Base-by-base conservation (phyloP, 2,797 vertebrate species). In the Oryzias dopingdopingensis region DNA sequence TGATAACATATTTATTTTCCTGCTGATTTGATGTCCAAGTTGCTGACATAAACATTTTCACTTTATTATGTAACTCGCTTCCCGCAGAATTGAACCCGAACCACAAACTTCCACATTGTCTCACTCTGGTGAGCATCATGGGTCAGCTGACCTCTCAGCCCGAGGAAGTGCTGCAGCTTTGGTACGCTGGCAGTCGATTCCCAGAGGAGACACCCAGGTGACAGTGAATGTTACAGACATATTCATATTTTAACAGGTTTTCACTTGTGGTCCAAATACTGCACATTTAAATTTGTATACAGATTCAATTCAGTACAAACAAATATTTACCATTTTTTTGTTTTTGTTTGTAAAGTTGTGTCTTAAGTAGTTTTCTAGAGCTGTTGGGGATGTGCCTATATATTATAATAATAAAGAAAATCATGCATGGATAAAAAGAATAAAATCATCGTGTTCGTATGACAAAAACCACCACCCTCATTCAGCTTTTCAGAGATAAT, bases 101-200 rank as follows among this genome's bases (percentile, higher is more conserved):
- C 48, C 90, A 91, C 12, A 86, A 90, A 62, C 86, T 98, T 24
- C 86, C 96, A 10, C 95, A 96, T 10, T 95, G 95, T 72, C 90
- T 94, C 1, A 52, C 98, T 64, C 84, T 98, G 65, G 74, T 94
- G 20, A 91, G 72, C 40, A 59, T 95, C 56, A 67, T 96, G 88
- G 89, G 89, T 54, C 93, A 94, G 62, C 86, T 99, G 26, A 75
- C 81, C 43, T 84, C 85, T 47, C 93, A 94, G 67, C 78, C 93
- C 46, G 91, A 93, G 32, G 93, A 94, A 17, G 89, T 92, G 26
- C 88, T 94, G 63, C 72, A 73, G 49, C 89, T 97, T 29, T 99
- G 96, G 96, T 92, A 88, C 55, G 56, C 76, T 13, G 92, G 92
- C 49, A 93, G 81, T 74, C 87, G 83, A 60, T 89, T 86, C 62